Evolutionary conservation across 2,888 invertebrate species (phyloP).

Genomic region (Mesorhabditis spiculigera): DNA sequence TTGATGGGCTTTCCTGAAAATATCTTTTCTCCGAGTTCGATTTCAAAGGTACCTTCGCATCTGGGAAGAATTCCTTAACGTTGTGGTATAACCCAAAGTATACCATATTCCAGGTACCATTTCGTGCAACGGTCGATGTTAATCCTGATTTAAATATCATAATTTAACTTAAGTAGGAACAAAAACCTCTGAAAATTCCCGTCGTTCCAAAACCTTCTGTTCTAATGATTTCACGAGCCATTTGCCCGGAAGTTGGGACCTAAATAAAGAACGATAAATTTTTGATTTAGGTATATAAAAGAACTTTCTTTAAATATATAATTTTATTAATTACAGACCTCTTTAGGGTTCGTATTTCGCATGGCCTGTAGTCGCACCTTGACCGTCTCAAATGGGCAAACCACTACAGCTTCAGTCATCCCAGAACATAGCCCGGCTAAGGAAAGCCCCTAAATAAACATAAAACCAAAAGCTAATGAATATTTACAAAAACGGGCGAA

Average conservation of each 20-base stretch:
- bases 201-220: slow-evolving; percentile 73
- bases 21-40: neutral
- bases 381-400: slow-evolving; percentile 90
- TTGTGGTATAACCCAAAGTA: slow-evolving; percentile 93
- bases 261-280: slow-evolving; percentile 26
- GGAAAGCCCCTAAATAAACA: slow-evolving; percentile 65
- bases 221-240: slow-evolving; percentile 75
- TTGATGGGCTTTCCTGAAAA: slow-evolving; percentile 7
- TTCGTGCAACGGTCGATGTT: slow-evolving; percentile 80
- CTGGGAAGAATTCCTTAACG: slow-evolving; percentile 70
- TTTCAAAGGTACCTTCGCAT: slow-evolving; percentile 42
- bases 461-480: slow-evolving; percentile 29
- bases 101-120: slow-evolving; percentile 85
- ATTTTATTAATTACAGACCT: slow-evolving; percentile 78
- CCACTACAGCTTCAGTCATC: slow-evolving; percentile 80
- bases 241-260: slow-evolving; percentile 71
- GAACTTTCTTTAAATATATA: slow-evolving; percentile 72
- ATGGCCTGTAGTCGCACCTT: slow-evolving; percentile 68
- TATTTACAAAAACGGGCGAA: slow-evolving; percentile 18
- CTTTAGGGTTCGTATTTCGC: slow-evolving; percentile 65
- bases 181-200: slow-evolving; percentile 78
- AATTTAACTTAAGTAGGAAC: neutral
- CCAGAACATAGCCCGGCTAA: slow-evolving; percentile 81
- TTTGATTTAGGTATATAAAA: slow-evolving; percentile 58
- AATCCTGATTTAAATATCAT: slow-evolving; percentile 66